Base-by-base conservation (phyloP, 1,140 invertebrate genomes). In the Goniozus legneri region DNA sequence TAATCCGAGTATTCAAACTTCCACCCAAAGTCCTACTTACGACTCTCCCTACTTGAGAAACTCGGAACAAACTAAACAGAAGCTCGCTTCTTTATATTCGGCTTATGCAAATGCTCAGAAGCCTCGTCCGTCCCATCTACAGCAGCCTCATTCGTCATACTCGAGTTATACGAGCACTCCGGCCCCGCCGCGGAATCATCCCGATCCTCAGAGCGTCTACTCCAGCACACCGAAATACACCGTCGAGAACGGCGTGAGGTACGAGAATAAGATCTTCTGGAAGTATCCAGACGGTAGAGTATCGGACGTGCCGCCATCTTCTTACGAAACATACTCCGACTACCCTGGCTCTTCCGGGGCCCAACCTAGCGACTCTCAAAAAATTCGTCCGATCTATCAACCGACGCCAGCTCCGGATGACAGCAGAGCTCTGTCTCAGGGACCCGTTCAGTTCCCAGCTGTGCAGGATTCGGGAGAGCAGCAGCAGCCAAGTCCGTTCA, bases 241-340 rank as follows among this genome's bases (percentile, higher is more conserved):
- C 0, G 14, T 65, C 8, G 74, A 76, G 36, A 71, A 75, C 32
- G 73, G 71, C 0, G 44, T 75, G 0, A 64, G 50, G 15, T 75
- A 75, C 34, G 71, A 75, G 45, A 72, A 76, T 20, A 76, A 73
- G 31, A 67, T 75, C 1, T 62, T 75, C 18, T 75, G 73, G 74
- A 76, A 73, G 30, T 76, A 76, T 54, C 71, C 71, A 0, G 67
- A 76, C 49, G 73, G 73, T 1, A 64, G 63, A 18, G 52, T 75
- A 10, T 72, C 67, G 3, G 60, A 74, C 2, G 50, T 56, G 1
- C 64, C 71, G 8, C 70, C 71, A 2, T 42, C 32, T 14, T 68
- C 73, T 6, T 73, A 73, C 40, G 30, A 58, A 0, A 65, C 68
- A 27, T 57, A 63, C 8, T 18, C n/a, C 3, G 30, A 27, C 37